Evolutionary conservation across 2,113 vertebrate genomes (phyloP).

Genomic region (Nothobranchius furzeri): DNA sequence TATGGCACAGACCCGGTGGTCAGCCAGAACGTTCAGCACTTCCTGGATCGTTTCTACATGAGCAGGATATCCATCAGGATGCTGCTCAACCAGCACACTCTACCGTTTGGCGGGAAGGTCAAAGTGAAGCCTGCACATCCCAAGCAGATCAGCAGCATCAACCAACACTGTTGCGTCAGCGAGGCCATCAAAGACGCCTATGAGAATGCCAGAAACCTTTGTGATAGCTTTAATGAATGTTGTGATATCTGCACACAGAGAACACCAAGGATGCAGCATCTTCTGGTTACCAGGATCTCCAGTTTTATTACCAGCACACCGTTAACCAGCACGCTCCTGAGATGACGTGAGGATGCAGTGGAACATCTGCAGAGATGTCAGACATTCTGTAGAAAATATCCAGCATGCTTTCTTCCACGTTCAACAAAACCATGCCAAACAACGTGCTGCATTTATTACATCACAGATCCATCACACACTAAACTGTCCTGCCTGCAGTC

Average conservation of each 20-base stretch:
- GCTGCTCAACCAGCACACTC: conserved; percentile 95
- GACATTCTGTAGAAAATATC: neutral
- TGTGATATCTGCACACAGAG: too few relatives aligned
- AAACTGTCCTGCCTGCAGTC: neutral
- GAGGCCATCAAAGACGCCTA: too few relatives aligned
- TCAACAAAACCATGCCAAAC: neutral
- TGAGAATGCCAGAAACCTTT: too few relatives aligned
- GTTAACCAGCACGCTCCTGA: neutral
- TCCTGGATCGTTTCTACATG: conserved; percentile 98
- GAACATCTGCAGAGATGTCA: neutral
- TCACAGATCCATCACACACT: neutral
- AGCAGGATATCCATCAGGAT: conserved; percentile 98
- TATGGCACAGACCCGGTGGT: conserved; percentile 94
- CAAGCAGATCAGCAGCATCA: too few relatives aligned
- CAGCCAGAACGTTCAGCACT: conserved; percentile 98
- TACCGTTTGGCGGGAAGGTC: too few relatives aligned
- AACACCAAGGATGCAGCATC: too few relatives aligned
- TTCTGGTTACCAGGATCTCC: too few relatives aligned
- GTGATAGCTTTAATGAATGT: too few relatives aligned
- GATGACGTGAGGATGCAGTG: neutral
- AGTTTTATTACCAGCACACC: too few relatives aligned
- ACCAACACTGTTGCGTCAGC: too few relatives aligned
- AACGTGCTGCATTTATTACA: neutral
- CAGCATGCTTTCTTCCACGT: neutral
- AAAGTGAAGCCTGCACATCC: too few relatives aligned